These are phyloP conservation scores for Colostygia pectinataria DNA, from an alignment of 2,888 invertebrate species.

Conservation along the genomic window DNA sequence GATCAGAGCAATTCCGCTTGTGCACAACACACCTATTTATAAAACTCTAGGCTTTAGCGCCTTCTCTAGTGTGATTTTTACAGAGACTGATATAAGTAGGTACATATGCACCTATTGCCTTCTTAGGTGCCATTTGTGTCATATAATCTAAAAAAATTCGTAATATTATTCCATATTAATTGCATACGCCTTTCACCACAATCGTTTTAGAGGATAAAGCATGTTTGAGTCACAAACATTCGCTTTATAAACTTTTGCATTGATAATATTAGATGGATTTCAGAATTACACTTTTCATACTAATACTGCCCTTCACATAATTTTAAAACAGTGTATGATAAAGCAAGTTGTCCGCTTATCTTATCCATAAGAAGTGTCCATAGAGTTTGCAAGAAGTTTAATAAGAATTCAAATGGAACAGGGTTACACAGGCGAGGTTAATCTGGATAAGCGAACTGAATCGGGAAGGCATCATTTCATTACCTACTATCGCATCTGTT, in stretches of 20 bases:
- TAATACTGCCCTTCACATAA: conserved; percentile 12
- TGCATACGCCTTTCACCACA: too few relatives aligned
- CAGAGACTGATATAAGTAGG: too few relatives aligned
- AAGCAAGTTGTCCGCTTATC: conserved; percentile 60
- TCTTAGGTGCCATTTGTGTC: too few relatives aligned
- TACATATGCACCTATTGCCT: too few relatives aligned
- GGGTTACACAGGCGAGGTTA: conserved; percentile 65
- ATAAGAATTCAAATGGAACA: conserved; percentile 62
- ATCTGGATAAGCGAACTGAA: conserved; percentile 63
- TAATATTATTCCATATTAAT: too few relatives aligned
- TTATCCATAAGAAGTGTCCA: conserved; percentile 47
- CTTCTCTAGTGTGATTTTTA: too few relatives aligned
- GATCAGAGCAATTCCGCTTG: neutral
- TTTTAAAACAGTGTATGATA: conserved; percentile 42
- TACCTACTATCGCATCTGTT: conserved; percentile 59
- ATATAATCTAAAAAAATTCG: too few relatives aligned
- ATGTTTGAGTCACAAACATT: too few relatives aligned
- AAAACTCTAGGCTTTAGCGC: too few relatives aligned
- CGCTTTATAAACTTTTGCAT: too few relatives aligned
- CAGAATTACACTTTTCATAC: neutral
- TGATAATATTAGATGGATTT: too few relatives aligned
- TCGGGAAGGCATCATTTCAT: conserved; percentile 62
- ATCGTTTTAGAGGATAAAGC: too few relatives aligned
- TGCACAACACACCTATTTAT: neutral
- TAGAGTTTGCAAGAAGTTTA: conserved; percentile 46